A percentile compares a stretch with the other conserved stretches of the same genome.
Evolutionary conservation across 2,797 vertebrate species (phyloP).

Genomic region (Vultur gryphus): DNA sequence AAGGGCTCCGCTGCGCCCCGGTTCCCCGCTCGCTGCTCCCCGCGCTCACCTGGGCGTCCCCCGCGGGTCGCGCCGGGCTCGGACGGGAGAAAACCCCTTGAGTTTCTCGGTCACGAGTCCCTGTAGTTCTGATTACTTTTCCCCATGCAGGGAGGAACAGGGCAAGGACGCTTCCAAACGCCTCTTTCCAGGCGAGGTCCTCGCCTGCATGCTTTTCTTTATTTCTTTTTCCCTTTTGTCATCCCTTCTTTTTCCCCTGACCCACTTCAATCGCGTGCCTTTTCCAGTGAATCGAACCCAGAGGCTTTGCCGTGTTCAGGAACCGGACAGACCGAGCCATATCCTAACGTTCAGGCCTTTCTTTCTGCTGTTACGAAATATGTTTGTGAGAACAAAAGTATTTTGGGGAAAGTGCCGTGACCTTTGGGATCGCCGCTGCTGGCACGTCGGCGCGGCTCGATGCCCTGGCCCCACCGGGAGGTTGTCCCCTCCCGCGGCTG

Average conservation of each 20-base stretch:
- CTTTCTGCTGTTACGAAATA: background rate
- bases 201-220: background rate
- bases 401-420: background rate
- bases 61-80: background rate
- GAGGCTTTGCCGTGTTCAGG: background rate
- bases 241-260: background rate
- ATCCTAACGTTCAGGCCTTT: background rate
- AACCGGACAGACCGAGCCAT: background rate
- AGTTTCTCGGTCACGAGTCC: background rate
- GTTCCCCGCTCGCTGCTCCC: background rate
- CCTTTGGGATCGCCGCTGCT: background rate
- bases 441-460: rapidly evolving
- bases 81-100: background rate
- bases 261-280: background rate
- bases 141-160: background rate
- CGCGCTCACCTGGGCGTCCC: background rate
- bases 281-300: background rate
- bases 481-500: background rate
- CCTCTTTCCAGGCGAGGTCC: background rate
- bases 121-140: background rate
- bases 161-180: background rate
- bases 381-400: background rate
- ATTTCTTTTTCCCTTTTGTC: background rate
- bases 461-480: background rate
- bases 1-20: background rate